phyloP scores from a whole-genome alignment of 37 sponge, comb jelly and placozoan genomes.

The Geodia barretti region DNA sequence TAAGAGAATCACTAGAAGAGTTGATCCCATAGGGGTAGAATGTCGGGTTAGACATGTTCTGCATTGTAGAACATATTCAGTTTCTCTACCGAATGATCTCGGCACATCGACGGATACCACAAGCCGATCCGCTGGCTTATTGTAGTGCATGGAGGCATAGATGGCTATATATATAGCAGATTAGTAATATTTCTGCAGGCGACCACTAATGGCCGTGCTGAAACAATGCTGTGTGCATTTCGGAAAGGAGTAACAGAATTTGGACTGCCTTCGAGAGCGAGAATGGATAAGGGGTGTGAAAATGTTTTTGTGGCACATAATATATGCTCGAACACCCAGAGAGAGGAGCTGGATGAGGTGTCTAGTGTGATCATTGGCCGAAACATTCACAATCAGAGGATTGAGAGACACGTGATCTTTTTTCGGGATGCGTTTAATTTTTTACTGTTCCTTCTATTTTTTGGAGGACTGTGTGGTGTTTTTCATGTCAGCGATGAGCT shows the following conservation, averaged over 20 bases:
- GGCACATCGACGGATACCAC: slow-evolving; percentile 69
- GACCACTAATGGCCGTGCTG: slow-evolving; percentile 50
- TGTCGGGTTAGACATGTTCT: too few species aligned
- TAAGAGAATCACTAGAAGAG: too few species aligned
- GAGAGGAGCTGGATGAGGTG: slow-evolving; percentile 53
- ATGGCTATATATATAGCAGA: slow-evolving; percentile 64
- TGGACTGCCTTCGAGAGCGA: slow-evolving; percentile 67
- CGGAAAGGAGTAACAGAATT: slow-evolving; percentile 35
- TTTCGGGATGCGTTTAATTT: slow-evolving; percentile 33
- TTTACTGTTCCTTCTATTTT: slow-evolving; percentile 41
- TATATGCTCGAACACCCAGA: slow-evolving; percentile 41
- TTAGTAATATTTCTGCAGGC: slow-evolving; percentile 31
- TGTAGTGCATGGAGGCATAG: slow-evolving; percentile 6
- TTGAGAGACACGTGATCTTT: slow-evolving; percentile 61
- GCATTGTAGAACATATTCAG: too few species aligned
- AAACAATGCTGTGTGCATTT: slow-evolving; percentile 50
- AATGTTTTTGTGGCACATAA: slow-evolving; percentile 52
- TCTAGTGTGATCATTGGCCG: slow-evolving; percentile 55
- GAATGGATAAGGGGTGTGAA: slow-evolving; percentile 72
- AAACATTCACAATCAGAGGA: slow-evolving; percentile 62
- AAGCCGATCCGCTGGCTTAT: slow-evolving; percentile 45
- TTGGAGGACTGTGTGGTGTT: slow-evolving; percentile 32
- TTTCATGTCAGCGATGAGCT: slow-evolving; percentile 9
- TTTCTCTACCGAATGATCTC: slow-evolving; percentile 41
- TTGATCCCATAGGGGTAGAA: too few species aligned